Evolutionary conservation across 2,888 invertebrate genomes (phyloP), one percentile per base, ranked within the genome.

Genomic region (Nysson spinosus): DNA sequence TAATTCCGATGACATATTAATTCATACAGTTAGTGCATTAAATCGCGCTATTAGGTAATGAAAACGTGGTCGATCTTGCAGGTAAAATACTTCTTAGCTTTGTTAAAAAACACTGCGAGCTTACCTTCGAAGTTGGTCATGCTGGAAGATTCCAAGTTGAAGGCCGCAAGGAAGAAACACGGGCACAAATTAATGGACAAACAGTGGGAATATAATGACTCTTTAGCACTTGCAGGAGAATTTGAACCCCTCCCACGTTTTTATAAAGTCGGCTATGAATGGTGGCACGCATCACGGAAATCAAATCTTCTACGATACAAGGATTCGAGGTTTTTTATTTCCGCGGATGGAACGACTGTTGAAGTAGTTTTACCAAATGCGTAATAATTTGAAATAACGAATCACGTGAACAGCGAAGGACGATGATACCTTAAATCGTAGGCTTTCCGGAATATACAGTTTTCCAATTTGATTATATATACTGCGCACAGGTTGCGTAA

Each of bases 101-200:
- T 90, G 12, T 88, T 94, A 3, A 89, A 90, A 14, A 92, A 91
- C 0, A 88, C 88, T 20, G 88, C 91, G 73, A 72, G 83, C 32
- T 84, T 95, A 24, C 95, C 95, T 0, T 81, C 90, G 0, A 89
- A 88, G 60, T 90, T 90, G 5, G 88, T 89, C 44, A 95, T 95
- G 95, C 78, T 91, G 62, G 87, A 84, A 60, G 89, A 89, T 28
- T 89, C 91, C 3, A 87, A 89, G 24, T 83, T 88, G 16, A 93
- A 93, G 28, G 88, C 62, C 0, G 72, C 82, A 1, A 75, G 72
- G 1, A 85, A 88, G 37, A 72, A 76, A n/a, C 81, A 89, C 69
- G 88, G 88, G 1, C 89, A 90, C 64, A 77, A 79, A 9, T 73
- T 90, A 60, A 86, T 79, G 1, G 37, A 66, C 1, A 51, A 63